These are phyloP conservation scores for Serinus canaria DNA, from an alignment of 2,113 vertebrate species.

Conservation along the genomic window DNA sequence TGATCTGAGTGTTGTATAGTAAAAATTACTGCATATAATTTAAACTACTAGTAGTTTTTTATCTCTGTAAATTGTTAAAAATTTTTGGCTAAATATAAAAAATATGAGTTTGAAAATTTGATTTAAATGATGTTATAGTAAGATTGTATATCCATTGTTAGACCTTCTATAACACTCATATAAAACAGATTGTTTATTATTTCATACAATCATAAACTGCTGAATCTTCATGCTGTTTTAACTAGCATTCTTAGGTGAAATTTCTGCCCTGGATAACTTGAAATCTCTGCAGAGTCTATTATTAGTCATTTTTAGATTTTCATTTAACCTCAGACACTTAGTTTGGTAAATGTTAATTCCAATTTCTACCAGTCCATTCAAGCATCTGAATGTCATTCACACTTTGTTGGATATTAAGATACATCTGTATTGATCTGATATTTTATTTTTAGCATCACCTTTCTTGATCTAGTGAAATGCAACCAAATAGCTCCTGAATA, in stretches of 20 bases:
- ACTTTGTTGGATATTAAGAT: neutral
- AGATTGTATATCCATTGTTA: neutral
- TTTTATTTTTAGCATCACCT: neutral
- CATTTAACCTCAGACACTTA: neutral
- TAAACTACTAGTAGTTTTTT: neutral
- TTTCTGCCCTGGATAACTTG: neutral
- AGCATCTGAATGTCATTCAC: conserved; percentile 1
- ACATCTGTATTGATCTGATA: neutral
- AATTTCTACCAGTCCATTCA: neutral
- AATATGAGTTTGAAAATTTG: neutral
- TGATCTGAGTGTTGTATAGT: neutral
- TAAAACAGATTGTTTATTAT: neutral
- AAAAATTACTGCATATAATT: neutral
- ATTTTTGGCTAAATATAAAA: neutral
- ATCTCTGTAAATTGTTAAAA: neutral
- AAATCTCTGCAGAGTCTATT: neutral
- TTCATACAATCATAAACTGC: neutral
- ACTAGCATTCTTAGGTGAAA: neutral
- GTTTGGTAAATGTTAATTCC: neutral
- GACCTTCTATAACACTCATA: neutral
- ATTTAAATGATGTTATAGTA: neutral
- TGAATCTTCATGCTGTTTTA: neutral
- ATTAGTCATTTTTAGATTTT: neutral
- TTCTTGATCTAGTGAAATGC: neutral
- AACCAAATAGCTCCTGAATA: neutral